phyloP scores from a whole-genome alignment of 2,113 vertebrate species.

The Cepphus grylle region DNA sequence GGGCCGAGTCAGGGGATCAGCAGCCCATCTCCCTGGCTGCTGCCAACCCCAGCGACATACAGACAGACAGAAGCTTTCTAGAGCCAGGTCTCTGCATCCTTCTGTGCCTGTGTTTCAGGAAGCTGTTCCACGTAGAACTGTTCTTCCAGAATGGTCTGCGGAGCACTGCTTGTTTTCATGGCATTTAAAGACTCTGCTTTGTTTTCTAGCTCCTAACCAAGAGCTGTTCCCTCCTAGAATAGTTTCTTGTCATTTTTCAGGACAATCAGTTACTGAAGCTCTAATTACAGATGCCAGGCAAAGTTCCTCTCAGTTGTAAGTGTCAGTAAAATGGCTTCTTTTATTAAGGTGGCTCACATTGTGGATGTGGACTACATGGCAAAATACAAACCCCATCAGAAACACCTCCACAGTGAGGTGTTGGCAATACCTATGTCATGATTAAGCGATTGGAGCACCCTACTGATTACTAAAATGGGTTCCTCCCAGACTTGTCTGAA shows the following conservation, averaged over 20 bases:
- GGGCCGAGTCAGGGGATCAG: not conserved
- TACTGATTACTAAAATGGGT: not conserved
- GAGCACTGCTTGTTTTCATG: not conserved
- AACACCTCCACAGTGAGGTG: not conserved
- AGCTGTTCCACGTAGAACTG: not conserved
- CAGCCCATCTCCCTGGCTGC: not conserved
- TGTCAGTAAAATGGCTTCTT: not conserved
- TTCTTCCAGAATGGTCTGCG: not conserved
- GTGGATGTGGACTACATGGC: not conserved
- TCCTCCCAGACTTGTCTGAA: not conserved
- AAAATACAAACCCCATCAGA: not conserved
- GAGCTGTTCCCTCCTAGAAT: not conserved
- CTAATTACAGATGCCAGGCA: not conserved
- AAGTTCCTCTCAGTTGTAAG: not conserved
- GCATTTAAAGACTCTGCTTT: not conserved
- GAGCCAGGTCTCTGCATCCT: not conserved
- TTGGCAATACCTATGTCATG: not conserved
- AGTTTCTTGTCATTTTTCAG: not conserved
- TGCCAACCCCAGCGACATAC: not conserved
- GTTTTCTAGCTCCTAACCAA: not conserved
- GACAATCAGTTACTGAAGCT: not conserved
- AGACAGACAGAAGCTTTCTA: not conserved
- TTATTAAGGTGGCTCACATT: not conserved
- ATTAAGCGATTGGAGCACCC: not conserved
- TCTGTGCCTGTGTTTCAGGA: not conserved